Evolutionary conservation across 1,140 invertebrate species (phyloP), one percentile per base, ranked within the genome.

Genomic region (Drosophila auraria): DNA sequence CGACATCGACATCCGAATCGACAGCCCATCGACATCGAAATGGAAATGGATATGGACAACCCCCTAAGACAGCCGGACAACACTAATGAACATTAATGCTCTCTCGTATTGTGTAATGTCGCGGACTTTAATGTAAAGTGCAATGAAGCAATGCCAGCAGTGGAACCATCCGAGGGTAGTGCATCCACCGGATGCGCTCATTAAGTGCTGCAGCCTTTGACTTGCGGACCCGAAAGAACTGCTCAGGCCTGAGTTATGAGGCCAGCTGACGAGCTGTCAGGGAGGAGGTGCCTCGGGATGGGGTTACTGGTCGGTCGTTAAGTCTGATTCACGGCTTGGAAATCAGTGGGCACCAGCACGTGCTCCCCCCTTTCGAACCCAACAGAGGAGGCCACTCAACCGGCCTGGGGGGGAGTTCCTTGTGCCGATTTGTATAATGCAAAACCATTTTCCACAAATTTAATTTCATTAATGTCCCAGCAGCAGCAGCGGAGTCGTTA

Each of bases 121-220:
- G 82, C 84, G 82, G 82, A 89, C 86, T 90, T 86, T 90, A 90
- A 90, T 91, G 72, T 91, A 86, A 80, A 86, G 87, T 90, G 86
- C 86, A 90, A 90, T 90, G 78, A 90, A 90, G 86, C 86, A 90
- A 90, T 84, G 84, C 86, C 78, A 82, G 74, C 54, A 56, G 54
- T 56, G 54, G 54, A 56, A 69, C 78, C 47, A 71, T 42, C 53
- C 53, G 25, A 49, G 53, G 62, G 54, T 27, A 42, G 61, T 66
- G 60, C 65, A 78, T 57, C 54, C 50, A 69, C 86, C 86, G 86
- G 86, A 90, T 90, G 82, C 63, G 63, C 87, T 90, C 86, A 90
- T 89, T 89, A 89, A 89, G 82, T 68, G 73, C 78, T 81, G 60
- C 64, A 87, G 84, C 84, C 81, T 87, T 84, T 86, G 77, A 71